Conservation (phyloP, 1,140 invertebrate genomes). For the Ctenoplectra terminalis region DNA sequence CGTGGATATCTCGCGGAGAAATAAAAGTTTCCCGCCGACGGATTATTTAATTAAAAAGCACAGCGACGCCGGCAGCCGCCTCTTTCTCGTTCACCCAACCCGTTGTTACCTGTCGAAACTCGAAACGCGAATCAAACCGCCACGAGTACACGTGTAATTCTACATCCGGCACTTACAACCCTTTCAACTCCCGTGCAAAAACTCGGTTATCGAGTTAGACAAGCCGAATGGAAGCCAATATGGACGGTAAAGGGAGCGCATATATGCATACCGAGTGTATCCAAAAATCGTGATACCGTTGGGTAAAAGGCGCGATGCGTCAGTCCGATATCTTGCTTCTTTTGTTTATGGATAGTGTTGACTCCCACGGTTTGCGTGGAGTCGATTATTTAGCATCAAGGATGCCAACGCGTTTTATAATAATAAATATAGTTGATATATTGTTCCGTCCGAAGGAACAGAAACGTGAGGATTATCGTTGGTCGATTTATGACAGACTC, state of each 20-base stretch:
- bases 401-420: too few species aligned
- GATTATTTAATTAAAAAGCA: constrained; percentile 72
- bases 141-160: constrained; percentile 54
- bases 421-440: too few species aligned
- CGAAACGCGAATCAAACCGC: constrained; percentile 60
- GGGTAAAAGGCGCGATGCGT: too few species aligned
- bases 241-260: neutral
- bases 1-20: constrained; percentile 55
- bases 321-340: too few species aligned
- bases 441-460: too few species aligned
- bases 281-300: too few species aligned
- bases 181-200: constrained; percentile 55
- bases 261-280: neutral
- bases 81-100: neutral
- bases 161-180: constrained; percentile 55
- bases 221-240: constrained; percentile 22
- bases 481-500: too few species aligned
- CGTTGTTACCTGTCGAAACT: constrained; percentile 26
- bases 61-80: constrained; percentile 15
- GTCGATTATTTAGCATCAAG: too few species aligned
- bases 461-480: too few species aligned
- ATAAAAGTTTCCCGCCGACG: constrained; percentile 64
- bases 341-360: too few species aligned
- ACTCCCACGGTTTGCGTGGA: too few species aligned
- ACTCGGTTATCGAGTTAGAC: constrained; percentile 60